These are phyloP conservation scores for Triplophysa dalaica DNA, from an alignment of 2,113 vertebrate species.

Conservation along the genomic window DNA sequence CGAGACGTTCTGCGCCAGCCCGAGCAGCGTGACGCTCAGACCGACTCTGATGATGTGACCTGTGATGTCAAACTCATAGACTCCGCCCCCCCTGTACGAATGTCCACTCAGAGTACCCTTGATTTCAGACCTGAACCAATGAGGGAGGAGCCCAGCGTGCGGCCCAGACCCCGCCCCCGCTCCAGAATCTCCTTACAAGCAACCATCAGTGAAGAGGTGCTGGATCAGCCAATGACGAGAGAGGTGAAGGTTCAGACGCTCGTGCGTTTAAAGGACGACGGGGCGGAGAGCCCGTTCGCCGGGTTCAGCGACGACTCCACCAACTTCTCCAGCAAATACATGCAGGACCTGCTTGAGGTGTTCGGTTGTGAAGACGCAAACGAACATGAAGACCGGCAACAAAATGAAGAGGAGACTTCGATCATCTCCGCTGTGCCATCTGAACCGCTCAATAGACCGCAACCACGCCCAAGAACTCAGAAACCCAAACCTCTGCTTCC, in stretches of 20 bases:
- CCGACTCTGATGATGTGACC: conserved; percentile 30
- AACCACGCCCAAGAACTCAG: conserved; percentile 75
- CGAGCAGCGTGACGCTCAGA: conserved; percentile 40
- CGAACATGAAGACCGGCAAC: conserved; percentile 48
- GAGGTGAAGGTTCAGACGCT: conserved; percentile 76
- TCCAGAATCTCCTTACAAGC: conserved; percentile 72
- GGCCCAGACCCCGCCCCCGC: conserved; percentile 87
- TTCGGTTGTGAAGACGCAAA: conserved; percentile 69
- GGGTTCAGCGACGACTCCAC: conserved; percentile 17
- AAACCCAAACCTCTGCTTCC: conserved; percentile 72
- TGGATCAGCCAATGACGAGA: conserved; percentile 67
- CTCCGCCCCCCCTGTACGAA: not conserved
- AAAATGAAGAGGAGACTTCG: conserved; percentile 55
- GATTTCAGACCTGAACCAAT: not conserved
- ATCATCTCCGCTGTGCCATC: conserved; percentile 61
- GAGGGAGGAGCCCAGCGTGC: conserved; percentile 49
- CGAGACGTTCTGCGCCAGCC: conserved; percentile 47
- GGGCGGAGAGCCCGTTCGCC: conserved; percentile 49
- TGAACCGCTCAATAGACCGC: conserved; percentile 77
- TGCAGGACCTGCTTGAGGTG: conserved; percentile 73
- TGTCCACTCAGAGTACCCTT: not conserved
- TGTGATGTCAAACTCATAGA: not conserved
- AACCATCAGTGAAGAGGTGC: conserved; percentile 62
- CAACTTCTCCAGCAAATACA: conserved; percentile 56
- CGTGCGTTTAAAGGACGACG: conserved; percentile 71